These are phyloP conservation scores for Sebastes hubbsi DNA, from an alignment of 2,797 vertebrate genomes.

Conservation along the genomic window DNA sequence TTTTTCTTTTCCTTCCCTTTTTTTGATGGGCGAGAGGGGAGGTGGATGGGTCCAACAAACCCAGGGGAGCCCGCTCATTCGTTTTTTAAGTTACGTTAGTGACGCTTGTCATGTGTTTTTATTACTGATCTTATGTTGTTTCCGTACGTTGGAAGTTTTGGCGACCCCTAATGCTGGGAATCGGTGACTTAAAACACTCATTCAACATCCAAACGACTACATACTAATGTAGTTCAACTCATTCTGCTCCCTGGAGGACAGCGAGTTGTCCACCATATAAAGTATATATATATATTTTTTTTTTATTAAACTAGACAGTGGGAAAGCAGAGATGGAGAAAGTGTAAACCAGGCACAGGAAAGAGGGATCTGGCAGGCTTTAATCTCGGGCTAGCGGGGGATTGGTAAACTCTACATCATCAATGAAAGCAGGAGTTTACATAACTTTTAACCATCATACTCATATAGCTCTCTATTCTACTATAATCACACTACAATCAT, in stretches of 20 bases:
- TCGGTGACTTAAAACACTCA: not conserved
- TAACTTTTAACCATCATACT: conserved; percentile 1
- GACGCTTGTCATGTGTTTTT: too few relatives aligned
- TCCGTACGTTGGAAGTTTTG: too few relatives aligned
- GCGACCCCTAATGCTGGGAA: too few relatives aligned
- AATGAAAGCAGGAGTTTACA: conserved; percentile 22
- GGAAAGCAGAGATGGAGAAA: conserved; percentile 16
- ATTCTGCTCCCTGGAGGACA: not conserved
- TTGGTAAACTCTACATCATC: conserved; percentile 25
- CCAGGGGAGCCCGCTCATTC: fast-evolving
- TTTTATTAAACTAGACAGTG: not conserved
- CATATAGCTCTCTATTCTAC: not conserved
- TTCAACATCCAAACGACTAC: not conserved
- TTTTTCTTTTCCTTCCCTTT: conserved; percentile 11
- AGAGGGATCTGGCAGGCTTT: conserved; percentile 11
- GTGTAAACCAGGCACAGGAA: not conserved
- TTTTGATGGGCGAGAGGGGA: not conserved
- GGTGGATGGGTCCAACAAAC: too few relatives aligned
- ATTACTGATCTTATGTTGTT: too few relatives aligned
- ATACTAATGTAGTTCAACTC: not conserved
- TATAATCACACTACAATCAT: not conserved
- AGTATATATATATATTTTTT: not conserved
- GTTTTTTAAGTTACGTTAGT: not conserved
- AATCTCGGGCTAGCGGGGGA: not conserved
- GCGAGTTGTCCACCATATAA: not conserved